phyloP scores from a whole-genome alignment of 2,113 vertebrate species.

The Rhinichthys klamathensis region DNA sequence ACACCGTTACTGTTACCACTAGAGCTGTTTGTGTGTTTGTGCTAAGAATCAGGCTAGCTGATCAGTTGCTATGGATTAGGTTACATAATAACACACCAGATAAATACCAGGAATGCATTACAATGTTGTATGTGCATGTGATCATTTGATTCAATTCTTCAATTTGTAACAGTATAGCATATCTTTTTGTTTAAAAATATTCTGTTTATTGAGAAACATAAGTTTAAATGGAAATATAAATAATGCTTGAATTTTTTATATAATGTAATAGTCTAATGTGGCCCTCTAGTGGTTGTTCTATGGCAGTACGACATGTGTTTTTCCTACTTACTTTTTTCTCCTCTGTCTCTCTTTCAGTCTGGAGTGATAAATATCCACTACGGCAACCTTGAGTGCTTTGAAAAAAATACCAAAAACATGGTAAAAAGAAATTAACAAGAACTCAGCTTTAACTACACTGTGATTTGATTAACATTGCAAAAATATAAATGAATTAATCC shows the following conservation, averaged over 20 bases:
- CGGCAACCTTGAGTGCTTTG: constrained; percentile 93
- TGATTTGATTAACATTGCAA: not conserved
- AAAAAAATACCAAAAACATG: not conserved
- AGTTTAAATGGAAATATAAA: not conserved
- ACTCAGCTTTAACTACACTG: not conserved
- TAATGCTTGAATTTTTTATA: not conserved
- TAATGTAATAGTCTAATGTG: not conserved
- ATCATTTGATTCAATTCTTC: not conserved
- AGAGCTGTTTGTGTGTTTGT: constrained; percentile 6
- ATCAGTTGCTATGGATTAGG: constrained; percentile 21
- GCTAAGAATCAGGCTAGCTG: not conserved
- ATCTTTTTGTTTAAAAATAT: not conserved
- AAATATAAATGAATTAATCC: not conserved
- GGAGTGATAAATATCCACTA: constrained; percentile 98
- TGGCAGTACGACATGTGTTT: not conserved
- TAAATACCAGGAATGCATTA: not conserved
- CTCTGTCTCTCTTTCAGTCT: constrained; percentile 94
- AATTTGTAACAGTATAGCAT: not conserved
- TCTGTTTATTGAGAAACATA: not conserved
- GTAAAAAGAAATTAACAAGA: not conserved
- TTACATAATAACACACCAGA: not conserved
- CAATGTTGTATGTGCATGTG: not conserved
- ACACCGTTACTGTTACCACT: constrained; percentile 51
- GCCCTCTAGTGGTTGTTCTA: constrained; percentile 67
- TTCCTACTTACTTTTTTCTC: constrained; percentile 91